phyloP scores from a whole-genome alignment of 2,888 invertebrate genomes.

The Punctoribates punctum region DNA sequence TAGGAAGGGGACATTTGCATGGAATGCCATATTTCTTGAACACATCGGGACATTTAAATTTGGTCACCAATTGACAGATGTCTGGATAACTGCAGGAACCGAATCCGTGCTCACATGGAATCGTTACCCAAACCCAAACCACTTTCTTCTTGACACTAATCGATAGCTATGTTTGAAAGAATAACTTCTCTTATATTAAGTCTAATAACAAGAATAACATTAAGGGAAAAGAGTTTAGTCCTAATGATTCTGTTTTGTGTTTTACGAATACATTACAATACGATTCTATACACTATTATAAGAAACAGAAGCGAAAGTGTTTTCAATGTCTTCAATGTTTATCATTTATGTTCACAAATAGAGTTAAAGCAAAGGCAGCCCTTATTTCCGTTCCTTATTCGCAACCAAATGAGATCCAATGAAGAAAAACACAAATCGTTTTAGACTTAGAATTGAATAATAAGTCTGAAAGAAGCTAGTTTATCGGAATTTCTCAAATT shows the following conservation, averaged over 20 bases:
- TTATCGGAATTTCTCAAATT: too few species aligned
- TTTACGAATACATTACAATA: slow-evolving; percentile 1
- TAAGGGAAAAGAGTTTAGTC: background rate
- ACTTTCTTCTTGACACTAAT: slow-evolving; percentile 37
- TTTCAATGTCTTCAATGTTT: background rate
- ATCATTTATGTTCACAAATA: slow-evolving; percentile 16
- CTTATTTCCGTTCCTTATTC: background rate
- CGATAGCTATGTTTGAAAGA: slow-evolving; percentile 22
- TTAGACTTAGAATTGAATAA: too few species aligned
- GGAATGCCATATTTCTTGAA: slow-evolving; percentile 37
- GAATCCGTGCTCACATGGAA: slow-evolving; percentile 29
- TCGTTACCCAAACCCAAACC: slow-evolving; percentile 4
- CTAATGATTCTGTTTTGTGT: slow-evolving; percentile 7
- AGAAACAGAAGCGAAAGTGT: background rate
- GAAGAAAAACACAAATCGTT: background rate
- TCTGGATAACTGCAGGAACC: slow-evolving; percentile 38
- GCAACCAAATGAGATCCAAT: background rate
- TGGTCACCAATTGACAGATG: slow-evolving; percentile 1
- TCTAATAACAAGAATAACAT: background rate
- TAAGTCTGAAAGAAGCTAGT: too few species aligned
- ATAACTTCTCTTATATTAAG: background rate
- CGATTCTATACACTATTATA: background rate
- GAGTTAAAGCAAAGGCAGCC: background rate
- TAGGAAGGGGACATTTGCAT: slow-evolving; percentile 32
- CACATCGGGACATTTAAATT: slow-evolving; percentile 26